Evolutionary conservation across 2,888 invertebrate genomes (phyloP).

Genomic region (Drosophila hamatofila): DNA sequence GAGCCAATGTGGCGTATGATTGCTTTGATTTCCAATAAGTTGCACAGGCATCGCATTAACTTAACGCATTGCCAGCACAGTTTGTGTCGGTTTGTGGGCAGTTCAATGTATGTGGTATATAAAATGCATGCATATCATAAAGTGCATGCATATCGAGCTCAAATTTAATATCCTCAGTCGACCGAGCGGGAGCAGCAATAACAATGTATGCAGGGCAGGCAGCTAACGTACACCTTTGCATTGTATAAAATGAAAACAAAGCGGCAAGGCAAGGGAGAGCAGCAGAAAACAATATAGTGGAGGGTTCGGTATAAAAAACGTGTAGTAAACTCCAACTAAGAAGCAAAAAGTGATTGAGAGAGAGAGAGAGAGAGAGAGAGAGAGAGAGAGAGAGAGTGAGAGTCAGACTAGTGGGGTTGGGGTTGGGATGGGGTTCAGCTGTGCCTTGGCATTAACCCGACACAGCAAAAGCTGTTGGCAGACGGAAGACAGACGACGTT

Average conservation of each 20-base stretch:
- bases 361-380: no score
- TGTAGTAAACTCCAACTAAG: slow-evolving; percentile 31
- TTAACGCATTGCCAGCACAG: slow-evolving; percentile 38
- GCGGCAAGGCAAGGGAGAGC: slow-evolving; percentile 18
- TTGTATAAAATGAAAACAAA: slow-evolving; percentile 51
- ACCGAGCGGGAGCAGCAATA: slow-evolving; percentile 20
- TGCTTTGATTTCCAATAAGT: slow-evolving; percentile 67
- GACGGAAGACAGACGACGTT: not conserved
- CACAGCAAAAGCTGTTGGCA: not conserved
- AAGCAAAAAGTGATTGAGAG: slow-evolving; percentile 10
- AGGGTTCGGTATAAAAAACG: slow-evolving; percentile 4
- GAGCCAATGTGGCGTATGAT: slow-evolving; percentile 53
- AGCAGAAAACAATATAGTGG: slow-evolving; percentile 2
- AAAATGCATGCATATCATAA: slow-evolving; percentile 30
- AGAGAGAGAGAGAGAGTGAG: not conserved
- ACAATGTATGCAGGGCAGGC: slow-evolving; percentile 53
- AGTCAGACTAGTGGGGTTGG: no score
- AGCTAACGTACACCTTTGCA: slow-evolving; percentile 60
- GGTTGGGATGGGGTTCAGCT: not conserved
- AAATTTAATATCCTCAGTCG: slow-evolving; percentile 72
- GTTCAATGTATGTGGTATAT: not conserved
- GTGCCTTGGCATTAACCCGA: slow-evolving; percentile 49
- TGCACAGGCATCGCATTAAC: slow-evolving; percentile 58
- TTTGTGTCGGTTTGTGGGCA: not conserved
- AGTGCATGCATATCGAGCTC: slow-evolving; percentile 55